Conservation (phyloP, 1,140 invertebrate species). For the Babylonia areolata region DNA sequence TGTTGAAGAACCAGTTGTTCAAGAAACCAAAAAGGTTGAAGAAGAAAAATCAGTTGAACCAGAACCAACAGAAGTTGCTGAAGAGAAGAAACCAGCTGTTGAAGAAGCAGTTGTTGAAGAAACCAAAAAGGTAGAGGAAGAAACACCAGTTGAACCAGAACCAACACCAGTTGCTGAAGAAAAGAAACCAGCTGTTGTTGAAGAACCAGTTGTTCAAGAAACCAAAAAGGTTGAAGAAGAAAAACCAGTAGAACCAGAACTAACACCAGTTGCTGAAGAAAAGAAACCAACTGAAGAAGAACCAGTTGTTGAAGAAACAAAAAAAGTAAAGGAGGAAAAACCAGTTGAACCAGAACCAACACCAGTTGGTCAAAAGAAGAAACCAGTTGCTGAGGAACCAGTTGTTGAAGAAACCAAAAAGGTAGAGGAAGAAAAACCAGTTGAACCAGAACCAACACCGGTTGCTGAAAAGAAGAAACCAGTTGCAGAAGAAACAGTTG, state of each 20-base stretch:
- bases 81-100: conserved; percentile 77
- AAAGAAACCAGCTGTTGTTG: conserved; percentile 23
- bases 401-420: no score
- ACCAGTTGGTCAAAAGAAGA: conserved; percentile 16
- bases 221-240: no score
- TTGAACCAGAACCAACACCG: conserved; percentile 58
- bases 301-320: no score
- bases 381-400: neutral
- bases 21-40: no score
- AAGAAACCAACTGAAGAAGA: conserved; percentile 7
- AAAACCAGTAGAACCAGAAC: neutral
- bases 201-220: no score
- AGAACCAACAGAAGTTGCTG: neutral
- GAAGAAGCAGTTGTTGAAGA: conserved; percentile 76
- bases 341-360: neutral
- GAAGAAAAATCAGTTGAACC: no score
- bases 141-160: conserved; percentile 30
- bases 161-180: conserved; percentile 5
- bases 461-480: conserved; percentile 24
- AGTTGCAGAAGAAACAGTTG: no score
- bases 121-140: conserved; percentile 1
- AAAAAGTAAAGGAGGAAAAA: neutral
- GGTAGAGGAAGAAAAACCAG: conserved; percentile 23
- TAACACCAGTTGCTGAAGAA: conserved; percentile 5
- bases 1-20: no score